Percentiles rank a stretch among this genome's conserved stretches.
Conservation (phyloP, 1,140 invertebrate genomes). For the Drosophila lini region DNA sequence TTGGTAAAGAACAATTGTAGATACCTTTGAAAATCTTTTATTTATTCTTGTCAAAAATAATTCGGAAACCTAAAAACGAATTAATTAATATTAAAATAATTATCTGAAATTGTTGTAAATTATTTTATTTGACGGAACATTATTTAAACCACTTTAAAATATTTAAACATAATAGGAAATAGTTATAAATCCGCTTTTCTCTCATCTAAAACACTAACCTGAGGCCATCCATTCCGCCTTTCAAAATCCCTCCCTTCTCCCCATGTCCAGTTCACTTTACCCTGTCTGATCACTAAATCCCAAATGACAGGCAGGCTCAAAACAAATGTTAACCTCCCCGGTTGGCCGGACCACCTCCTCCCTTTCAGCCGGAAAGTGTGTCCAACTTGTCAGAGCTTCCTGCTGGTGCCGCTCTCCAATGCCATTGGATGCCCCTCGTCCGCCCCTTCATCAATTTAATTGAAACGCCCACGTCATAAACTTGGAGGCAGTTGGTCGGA, state of each 20-base stretch:
- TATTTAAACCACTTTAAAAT: too few relatives aligned
- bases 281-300: conserved; percentile 37
- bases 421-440: conserved; percentile 4
- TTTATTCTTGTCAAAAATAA: neutral
- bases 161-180: too few relatives aligned
- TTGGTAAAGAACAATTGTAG: neutral
- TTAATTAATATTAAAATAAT: too few relatives aligned
- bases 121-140: too few relatives aligned
- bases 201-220: neutral
- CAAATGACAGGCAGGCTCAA: conserved; percentile 62
- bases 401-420: conserved; percentile 46
- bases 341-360: neutral
- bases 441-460: conserved; percentile 66
- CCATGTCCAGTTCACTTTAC: conserved; percentile 28
- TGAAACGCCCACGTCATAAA: conserved; percentile 82
- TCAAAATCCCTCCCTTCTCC: conserved; percentile 11
- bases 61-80: neutral
- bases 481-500: conserved; percentile 59
- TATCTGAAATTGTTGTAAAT: too few relatives aligned
- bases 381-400: conserved; percentile 62
- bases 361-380: conserved; percentile 24
- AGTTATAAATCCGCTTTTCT: neutral
- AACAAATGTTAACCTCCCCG: conserved; percentile 52
- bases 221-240: conserved; percentile 4
- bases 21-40: too few relatives aligned